Evolutionary conservation across 2,113 vertebrate genomes (phyloP).

Genomic region (Phalacrocorax brasilianus): DNA sequence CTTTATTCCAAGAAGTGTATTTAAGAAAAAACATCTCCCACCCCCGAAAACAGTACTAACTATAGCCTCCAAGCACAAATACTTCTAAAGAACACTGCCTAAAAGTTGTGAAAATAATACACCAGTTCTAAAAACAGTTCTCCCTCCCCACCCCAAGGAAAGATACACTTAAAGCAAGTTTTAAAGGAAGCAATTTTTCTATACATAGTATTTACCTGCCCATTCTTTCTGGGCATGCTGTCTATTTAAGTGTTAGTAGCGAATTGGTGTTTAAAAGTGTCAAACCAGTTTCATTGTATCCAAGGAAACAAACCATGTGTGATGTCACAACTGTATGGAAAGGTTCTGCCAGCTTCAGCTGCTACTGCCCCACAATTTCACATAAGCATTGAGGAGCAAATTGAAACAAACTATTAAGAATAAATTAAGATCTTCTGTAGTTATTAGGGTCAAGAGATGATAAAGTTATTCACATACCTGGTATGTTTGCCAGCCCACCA

Average conservation of each 20-base stretch:
- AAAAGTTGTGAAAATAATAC: not conserved
- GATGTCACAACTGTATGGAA: not conserved
- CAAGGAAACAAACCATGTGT: not conserved
- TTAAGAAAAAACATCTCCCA: not conserved
- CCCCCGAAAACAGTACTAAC: not conserved
- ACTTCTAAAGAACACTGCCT: not conserved
- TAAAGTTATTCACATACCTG: not conserved
- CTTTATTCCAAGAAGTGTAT: not conserved
- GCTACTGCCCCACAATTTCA: not conserved
- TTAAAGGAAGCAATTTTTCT: not conserved
- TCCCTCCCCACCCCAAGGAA: accelerated
- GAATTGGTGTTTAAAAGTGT: not conserved
- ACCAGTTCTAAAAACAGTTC: not conserved
- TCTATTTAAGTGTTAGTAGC: not conserved
- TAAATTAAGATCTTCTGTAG: not conserved
- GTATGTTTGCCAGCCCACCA: not conserved
- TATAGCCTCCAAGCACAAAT: not conserved
- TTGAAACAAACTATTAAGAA: not conserved
- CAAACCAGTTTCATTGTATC: not conserved
- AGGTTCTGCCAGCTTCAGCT: not conserved
- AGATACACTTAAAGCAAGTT: not conserved
- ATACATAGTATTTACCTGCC: not conserved
- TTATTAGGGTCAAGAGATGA: not conserved
- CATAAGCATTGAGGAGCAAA: not conserved
- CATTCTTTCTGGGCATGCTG: not conserved